Conservation (phyloP, 2,888 invertebrate species). For the Patella depressa region DNA sequence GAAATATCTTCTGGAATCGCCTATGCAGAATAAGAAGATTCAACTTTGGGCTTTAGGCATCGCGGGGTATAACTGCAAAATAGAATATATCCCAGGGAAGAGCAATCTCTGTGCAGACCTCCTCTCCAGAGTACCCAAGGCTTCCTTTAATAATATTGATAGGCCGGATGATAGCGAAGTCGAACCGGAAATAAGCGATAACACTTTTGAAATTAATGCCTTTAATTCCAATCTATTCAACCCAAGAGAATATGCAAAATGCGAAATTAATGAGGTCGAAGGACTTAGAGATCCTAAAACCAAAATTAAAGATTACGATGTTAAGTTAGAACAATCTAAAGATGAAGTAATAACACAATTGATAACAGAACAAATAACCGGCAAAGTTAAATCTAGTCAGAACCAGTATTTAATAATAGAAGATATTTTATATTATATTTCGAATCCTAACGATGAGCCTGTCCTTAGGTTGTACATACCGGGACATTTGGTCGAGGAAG, state of each 20-base stretch:
- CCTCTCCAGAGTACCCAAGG: background rate
- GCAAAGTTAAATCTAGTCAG: background rate
- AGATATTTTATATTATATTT: slow-evolving; percentile 3
- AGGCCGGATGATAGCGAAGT: background rate
- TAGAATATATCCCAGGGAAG: slow-evolving; percentile 11
- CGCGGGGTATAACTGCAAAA: slow-evolving; percentile 11
- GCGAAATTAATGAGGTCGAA: background rate
- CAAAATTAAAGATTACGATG: background rate
- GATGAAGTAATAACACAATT: background rate
- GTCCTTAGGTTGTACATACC: slow-evolving; percentile 9
- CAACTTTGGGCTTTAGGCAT: slow-evolving; percentile 17
- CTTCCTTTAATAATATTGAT: background rate
- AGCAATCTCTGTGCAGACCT: slow-evolving; percentile 11
- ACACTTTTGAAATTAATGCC: background rate
- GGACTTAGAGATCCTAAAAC: background rate
- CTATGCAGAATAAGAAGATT: slow-evolving; percentile 16
- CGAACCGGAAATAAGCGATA: background rate
- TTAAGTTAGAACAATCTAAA: background rate
- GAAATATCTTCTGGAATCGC: slow-evolving; percentile 13
- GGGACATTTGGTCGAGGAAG: background rate
- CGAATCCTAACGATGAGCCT: too few relatives aligned
- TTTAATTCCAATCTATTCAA: background rate
- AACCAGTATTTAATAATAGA: background rate
- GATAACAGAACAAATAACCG: background rate
- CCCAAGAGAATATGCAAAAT: slow-evolving; percentile 3